These are phyloP conservation scores for Etheostoma spectabile DNA, from an alignment of 2,113 vertebrate species.

Conservation along the genomic window DNA sequence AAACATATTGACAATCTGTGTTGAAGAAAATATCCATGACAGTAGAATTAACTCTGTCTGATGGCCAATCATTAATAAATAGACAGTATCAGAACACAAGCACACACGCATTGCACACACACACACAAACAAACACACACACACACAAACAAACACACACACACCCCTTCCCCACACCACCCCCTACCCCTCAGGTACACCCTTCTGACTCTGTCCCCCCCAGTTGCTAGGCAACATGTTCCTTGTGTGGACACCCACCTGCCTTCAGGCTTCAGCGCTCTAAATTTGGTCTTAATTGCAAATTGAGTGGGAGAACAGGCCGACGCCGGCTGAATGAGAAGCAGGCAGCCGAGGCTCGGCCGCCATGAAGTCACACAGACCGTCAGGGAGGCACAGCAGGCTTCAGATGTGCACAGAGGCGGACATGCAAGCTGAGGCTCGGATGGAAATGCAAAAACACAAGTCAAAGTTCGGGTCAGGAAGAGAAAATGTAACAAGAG, in stretches of 20 bases:
- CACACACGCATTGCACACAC: conserved; percentile 3
- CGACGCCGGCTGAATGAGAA: conserved; percentile 82
- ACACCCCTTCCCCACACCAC: conserved; percentile 55
- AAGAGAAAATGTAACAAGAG: neutral
- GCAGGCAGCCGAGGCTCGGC: conserved; percentile 67
- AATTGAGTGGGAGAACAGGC: conserved; percentile 85
- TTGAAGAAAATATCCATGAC: neutral
- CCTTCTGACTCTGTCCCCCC: conserved; percentile 30
- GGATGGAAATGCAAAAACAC: neutral
- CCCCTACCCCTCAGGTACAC: conserved; percentile 80
- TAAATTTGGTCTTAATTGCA: conserved; percentile 88
- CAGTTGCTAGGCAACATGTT: conserved; percentile 84
- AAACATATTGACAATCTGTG: neutral
- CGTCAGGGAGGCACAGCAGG: conserved; percentile 18
- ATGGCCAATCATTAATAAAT: neutral
- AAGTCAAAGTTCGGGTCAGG: neutral
- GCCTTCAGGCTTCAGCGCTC: conserved; percentile 87
- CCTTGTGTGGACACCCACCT: conserved; percentile 83
- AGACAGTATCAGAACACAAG: neutral
- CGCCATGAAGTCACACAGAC: conserved; percentile 47
- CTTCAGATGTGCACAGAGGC: conserved; percentile 17
- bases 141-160: conserved; percentile 32
- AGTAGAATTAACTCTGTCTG: neutral
- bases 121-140: conserved; percentile 21
- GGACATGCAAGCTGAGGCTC: neutral